These are phyloP conservation scores for Drosophila lacertosa DNA, from an alignment of 1,140 invertebrate species.

Conservation along the genomic window DNA sequence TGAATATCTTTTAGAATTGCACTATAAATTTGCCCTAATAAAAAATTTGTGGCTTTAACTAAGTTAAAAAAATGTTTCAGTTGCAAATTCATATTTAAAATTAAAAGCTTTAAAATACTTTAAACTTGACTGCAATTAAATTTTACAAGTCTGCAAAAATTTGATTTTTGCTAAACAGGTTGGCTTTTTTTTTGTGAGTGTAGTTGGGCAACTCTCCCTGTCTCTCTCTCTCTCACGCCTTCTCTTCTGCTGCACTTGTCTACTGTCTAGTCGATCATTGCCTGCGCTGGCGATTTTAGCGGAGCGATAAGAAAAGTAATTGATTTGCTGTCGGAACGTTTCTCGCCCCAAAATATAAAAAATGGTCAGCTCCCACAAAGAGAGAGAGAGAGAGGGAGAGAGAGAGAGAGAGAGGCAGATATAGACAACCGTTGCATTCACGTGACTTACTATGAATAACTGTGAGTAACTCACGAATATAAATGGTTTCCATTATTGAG, in stretches of 20 bases:
- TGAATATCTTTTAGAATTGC: too few species aligned
- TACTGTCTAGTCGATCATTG: conserved; percentile 42
- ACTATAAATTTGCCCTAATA: too few species aligned
- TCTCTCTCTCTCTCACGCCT: background rate
- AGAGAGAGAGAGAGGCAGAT: too few species aligned
- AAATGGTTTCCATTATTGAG: background rate
- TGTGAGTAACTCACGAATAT: background rate
- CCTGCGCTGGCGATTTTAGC: conserved; percentile 17
- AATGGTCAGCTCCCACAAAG: too few species aligned
- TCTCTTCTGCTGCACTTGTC: background rate
- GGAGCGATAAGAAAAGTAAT: conserved; percentile 54
- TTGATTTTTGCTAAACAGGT: too few species aligned
- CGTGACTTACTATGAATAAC: background rate
- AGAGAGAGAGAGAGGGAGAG: too few species aligned
- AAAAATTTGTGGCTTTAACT: too few species aligned
- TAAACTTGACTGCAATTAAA: too few species aligned
- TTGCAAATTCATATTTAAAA: too few species aligned
- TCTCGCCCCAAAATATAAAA: conserved; percentile 15
- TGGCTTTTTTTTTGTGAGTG: background rate
- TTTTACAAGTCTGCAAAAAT: too few species aligned
- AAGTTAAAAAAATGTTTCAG: too few species aligned
- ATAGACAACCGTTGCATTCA: background rate
- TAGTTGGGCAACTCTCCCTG: background rate
- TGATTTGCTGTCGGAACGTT: conserved; percentile 50
- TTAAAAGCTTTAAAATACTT: too few species aligned